Conservation (phyloP, 2,113 vertebrate genomes). For the Aegypius monachus region DNA sequence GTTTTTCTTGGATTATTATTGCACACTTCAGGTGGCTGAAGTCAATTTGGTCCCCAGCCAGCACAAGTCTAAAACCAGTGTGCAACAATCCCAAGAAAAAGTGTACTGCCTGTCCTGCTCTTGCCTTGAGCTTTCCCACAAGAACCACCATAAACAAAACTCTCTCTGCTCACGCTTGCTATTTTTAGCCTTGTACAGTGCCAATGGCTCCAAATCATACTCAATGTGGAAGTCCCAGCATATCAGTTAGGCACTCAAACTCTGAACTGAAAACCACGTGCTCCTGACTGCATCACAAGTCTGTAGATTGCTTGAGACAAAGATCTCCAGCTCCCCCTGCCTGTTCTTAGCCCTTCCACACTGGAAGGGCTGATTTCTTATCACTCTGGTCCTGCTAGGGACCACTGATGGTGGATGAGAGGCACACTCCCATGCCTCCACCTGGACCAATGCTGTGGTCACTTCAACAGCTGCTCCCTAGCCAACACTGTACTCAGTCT, state of each 20-base stretch:
- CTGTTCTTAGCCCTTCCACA: background rate
- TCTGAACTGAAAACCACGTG: rapidly evolving
- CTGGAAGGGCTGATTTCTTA: background rate
- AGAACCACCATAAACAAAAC: background rate
- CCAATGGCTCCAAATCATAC: background rate
- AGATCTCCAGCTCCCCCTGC: background rate
- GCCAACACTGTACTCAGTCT: background rate
- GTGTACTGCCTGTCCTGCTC: background rate
- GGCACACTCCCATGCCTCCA: background rate
- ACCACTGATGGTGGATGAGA: background rate
- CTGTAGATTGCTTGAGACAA: background rate
- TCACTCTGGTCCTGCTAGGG: background rate
- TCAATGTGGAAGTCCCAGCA: background rate
- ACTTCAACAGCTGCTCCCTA: background rate
- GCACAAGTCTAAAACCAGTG: background rate
- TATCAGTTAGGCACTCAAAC: background rate
- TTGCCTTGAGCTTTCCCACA: background rate
- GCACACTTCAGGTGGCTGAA: conserved; percentile 12
- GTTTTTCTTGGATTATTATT: conserved; percentile 10
- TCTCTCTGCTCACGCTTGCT: background rate
- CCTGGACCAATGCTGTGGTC: background rate
- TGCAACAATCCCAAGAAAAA: background rate
- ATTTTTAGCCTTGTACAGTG: background rate
- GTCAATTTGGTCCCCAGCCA: conserved; percentile 24
- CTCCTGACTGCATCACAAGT: background rate